Evolutionary conservation across 1,140 invertebrate species (phyloP).

Genomic region (Euura saliciscinereae): DNA sequence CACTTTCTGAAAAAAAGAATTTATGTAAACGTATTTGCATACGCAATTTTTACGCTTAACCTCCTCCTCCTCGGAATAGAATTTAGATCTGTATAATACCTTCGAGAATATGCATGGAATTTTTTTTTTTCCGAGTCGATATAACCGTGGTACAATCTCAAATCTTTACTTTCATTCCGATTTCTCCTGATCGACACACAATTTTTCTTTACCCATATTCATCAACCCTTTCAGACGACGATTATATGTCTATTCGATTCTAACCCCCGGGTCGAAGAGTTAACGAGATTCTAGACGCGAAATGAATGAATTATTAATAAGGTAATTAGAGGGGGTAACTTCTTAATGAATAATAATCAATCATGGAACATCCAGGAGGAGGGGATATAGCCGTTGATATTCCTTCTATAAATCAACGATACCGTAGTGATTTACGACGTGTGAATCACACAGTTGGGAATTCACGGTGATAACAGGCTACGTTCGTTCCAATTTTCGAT

Average conservation of each 20-base stretch:
- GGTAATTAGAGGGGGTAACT: neutral
- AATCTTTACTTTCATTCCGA: neutral
- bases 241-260: neutral
- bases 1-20: slow-evolving; percentile 10
- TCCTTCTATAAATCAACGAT: no score
- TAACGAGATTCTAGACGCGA: neutral
- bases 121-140: neutral
- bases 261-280: slow-evolving; percentile 5
- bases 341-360: slow-evolving; percentile 8
- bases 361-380: neutral
- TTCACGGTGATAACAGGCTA: no score
- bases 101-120: slow-evolving; percentile 17
- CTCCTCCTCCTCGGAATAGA: slow-evolving; percentile 46
- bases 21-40: slow-evolving; percentile 47
- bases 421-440: no score
- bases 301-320: slow-evolving; percentile 5
- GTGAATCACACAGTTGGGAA: no score
- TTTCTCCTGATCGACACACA: neutral
- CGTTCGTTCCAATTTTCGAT: neutral
- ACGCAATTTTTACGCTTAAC: slow-evolving; percentile 50
- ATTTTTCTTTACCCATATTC: neutral
- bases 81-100: slow-evolving; percentile 27
- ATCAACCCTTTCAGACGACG: slow-evolving; percentile 3
- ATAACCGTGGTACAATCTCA: neutral
- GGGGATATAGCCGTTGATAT: no score